Conservation (phyloP, 2,113 vertebrate genomes). For the Apaloderma vittatum region DNA sequence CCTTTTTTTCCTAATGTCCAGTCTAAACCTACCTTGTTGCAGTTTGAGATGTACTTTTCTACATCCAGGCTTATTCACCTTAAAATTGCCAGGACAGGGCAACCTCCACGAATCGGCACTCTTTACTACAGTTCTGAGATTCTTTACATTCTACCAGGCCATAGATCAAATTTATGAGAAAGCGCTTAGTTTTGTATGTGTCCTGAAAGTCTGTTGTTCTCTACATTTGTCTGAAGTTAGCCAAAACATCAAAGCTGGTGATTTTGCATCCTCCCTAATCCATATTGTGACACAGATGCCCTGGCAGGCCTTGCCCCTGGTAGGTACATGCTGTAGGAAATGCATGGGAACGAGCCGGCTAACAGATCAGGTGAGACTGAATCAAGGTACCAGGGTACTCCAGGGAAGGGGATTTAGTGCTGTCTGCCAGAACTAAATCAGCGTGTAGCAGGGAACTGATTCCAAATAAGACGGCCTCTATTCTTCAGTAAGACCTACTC, state of each 20-base stretch:
- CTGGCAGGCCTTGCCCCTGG: neutral
- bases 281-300: neutral
- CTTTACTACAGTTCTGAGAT: neutral
- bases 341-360: neutral
- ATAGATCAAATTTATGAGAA: neutral
- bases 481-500: conserved; percentile 26
- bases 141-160: neutral
- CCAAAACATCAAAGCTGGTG: neutral
- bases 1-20: too few relatives aligned
- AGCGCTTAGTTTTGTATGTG: neutral
- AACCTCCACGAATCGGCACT: neutral
- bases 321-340: neutral
- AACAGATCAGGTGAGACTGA: neutral
- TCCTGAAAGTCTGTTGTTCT: neutral
- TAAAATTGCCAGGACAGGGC: neutral
- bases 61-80: neutral
- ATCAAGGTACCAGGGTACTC: neutral
- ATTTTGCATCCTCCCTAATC: neutral
- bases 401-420: neutral
- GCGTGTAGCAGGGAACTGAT: neutral
- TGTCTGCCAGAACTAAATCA: neutral
- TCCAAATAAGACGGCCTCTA: neutral
- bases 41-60: neutral
- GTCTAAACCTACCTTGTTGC: too few relatives aligned
- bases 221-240: neutral